Evolutionary conservation across 1,140 invertebrate species (phyloP).

Genomic region (Macrostomum lignano): DNA sequence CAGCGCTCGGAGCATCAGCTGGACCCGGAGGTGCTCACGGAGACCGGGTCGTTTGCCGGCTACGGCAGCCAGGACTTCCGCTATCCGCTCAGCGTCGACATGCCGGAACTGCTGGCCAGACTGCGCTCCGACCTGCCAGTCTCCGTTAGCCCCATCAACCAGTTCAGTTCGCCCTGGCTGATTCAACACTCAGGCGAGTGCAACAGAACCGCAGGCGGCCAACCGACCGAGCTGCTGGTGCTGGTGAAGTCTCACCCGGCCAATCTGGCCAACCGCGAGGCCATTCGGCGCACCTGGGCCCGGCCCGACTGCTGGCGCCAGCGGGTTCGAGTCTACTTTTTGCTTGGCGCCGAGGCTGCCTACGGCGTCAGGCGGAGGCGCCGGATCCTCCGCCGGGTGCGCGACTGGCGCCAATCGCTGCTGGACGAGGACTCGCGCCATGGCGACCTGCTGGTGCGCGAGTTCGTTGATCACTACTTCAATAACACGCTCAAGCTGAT

Average conservation of each 20-base stretch:
- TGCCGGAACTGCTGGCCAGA: too few species aligned
- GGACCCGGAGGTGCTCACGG: too few species aligned
- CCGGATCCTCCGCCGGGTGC: too few species aligned
- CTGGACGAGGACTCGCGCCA: too few species aligned
- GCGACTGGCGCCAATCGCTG: too few species aligned
- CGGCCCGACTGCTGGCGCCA: conserved; percentile 44
- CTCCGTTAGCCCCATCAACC: too few species aligned
- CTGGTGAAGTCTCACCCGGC: conserved; percentile 51
- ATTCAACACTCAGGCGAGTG: neutral
- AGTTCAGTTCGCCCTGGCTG: too few species aligned
- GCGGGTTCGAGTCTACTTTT: conserved; percentile 40
- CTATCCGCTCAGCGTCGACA: too few species aligned
- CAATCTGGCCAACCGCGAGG: conserved; percentile 38
- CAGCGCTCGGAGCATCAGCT: too few species aligned
- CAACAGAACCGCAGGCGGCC: neutral
- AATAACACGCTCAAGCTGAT: conserved; percentile 82
- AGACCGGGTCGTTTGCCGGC: too few species aligned
- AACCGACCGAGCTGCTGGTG: conserved; percentile 6
- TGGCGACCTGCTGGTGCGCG: conserved; percentile 50
- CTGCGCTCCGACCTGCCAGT: too few species aligned
- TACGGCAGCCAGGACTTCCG: too few species aligned
- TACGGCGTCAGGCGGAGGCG: conserved; percentile 6
- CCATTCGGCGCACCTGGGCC: conserved; percentile 54
- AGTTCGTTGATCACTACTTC: conserved; percentile 51
- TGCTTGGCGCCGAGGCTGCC: conserved; percentile 34